Percentiles rank a stretch among this genome's conserved stretches.
These are phyloP conservation scores for Atlantisia rogersi DNA, from an alignment of 2,113 vertebrate species.

Conservation along the genomic window DNA sequence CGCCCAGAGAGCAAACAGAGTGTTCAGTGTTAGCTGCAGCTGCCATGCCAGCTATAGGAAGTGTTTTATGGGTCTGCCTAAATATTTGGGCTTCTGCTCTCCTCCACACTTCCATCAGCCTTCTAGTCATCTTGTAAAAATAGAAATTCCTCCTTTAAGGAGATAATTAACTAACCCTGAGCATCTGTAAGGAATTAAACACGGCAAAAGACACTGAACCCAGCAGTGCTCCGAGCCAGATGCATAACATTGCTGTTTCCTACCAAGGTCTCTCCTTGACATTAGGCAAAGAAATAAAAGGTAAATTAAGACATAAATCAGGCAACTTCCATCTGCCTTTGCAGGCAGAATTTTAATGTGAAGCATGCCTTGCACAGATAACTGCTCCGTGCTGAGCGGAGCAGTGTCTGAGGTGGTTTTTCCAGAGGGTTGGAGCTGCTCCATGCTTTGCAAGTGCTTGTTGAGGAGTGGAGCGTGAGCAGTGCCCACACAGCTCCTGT, in stretches of 20 bases:
- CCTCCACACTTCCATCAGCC: neutral
- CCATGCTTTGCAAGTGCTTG: neutral
- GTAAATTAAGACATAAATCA: neutral
- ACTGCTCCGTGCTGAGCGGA: accelerated
- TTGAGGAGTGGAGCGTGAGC: neutral
- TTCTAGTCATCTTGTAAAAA: neutral
- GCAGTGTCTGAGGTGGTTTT: neutral
- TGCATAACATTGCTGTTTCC: neutral
- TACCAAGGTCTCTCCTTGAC: neutral
- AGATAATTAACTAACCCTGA: neutral
- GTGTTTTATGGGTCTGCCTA: neutral
- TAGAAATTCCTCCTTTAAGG: slow-evolving; percentile 12
- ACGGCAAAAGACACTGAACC: neutral
- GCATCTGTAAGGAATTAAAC: slow-evolving; percentile 28
- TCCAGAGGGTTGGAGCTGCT: neutral
- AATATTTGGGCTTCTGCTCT: slow-evolving; percentile 54
- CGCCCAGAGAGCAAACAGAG: neutral
- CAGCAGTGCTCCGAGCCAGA: neutral
- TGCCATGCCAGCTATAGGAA: neutral
- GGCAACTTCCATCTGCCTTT: neutral
- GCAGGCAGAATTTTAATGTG: neutral
- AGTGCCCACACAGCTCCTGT: neutral
- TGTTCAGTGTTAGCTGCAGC: neutral
- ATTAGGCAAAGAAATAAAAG: neutral
- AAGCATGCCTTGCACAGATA: neutral